These are phyloP conservation scores for Nudaria mundana DNA, from an alignment of 2,888 invertebrate genomes.

Conservation along the genomic window DNA sequence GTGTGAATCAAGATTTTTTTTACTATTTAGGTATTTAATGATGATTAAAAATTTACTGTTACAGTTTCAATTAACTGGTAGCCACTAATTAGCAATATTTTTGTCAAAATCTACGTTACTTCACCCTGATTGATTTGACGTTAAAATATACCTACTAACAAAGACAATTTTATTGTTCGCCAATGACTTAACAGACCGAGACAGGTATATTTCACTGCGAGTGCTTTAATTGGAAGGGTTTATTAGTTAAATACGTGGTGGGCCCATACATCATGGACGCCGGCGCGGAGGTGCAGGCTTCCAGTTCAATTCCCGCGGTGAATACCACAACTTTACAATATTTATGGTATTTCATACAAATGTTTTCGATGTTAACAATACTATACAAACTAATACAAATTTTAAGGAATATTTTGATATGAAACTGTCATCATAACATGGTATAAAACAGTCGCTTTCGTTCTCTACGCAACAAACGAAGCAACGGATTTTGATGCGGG, in stretches of 20 bases:
- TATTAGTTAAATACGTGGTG: slow-evolving; percentile 68
- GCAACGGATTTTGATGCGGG: too few species aligned
- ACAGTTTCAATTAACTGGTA: slow-evolving; percentile 16
- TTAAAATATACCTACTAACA: slow-evolving; percentile 1
- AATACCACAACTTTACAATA: slow-evolving; percentile 50
- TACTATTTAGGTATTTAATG: slow-evolving; percentile 16
- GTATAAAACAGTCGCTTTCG: too few species aligned
- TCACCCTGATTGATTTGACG: too few species aligned
- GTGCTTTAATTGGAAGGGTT: slow-evolving; percentile 56
- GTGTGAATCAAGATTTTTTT: slow-evolving; percentile 28
- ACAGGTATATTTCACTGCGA: slow-evolving; percentile 52
- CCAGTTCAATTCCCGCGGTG: slow-evolving; percentile 54
- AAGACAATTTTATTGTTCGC: slow-evolving; percentile 5
- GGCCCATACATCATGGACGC: slow-evolving; percentile 66
- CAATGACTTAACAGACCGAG: slow-evolving; percentile 40
- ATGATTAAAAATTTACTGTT: slow-evolving; percentile 13
- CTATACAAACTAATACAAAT: too few species aligned
- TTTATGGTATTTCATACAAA: slow-evolving; percentile 25
- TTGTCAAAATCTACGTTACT: slow-evolving; percentile 10
- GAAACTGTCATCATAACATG: slow-evolving; percentile 14
- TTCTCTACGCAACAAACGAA: too few species aligned
- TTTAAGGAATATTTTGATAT: slow-evolving; percentile 10
- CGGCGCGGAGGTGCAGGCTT: slow-evolving; percentile 70
- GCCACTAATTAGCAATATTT: slow-evolving; percentile 13
- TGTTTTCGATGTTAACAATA: slow-evolving; percentile 21